These are phyloP conservation scores for Plebejus anna DNA, from an alignment of 2,888 invertebrate species.

Conservation along the genomic window DNA sequence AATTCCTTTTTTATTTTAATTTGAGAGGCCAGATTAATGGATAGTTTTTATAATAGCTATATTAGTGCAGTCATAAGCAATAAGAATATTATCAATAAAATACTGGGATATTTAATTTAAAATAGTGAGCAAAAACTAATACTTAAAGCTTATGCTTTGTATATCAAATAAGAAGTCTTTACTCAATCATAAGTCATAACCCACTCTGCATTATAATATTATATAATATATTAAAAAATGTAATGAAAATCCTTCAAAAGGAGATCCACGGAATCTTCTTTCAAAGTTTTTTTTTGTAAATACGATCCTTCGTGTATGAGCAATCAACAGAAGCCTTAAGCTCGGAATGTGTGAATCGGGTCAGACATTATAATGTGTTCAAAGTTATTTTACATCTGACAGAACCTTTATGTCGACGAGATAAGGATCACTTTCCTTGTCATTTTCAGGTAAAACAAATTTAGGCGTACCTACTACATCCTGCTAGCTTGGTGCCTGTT, in stretches of 20 bases:
- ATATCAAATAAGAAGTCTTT: neutral
- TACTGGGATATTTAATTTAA: no score
- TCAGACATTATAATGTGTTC: neutral
- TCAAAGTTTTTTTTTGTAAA: constrained; percentile 1
- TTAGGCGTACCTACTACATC: neutral
- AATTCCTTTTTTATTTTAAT: no score
- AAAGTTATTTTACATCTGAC: neutral
- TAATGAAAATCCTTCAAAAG: neutral
- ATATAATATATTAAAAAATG: neutral
- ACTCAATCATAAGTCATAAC: neutral
- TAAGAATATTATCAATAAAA: no score
- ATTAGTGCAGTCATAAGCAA: no score
- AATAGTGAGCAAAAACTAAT: no score
- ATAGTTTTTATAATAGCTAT: no score
- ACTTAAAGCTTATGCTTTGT: no score
- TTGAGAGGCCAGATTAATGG: no score
- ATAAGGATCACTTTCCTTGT: neutral
- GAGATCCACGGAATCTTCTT: neutral
- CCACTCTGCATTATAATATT: neutral
- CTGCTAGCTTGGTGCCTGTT: neutral
- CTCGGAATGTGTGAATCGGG: constrained; percentile 17
- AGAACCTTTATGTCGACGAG: neutral
- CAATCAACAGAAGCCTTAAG: constrained; percentile 14
- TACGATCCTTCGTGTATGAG: constrained; percentile 4
- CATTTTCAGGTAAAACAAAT: neutral